Conservation (phyloP, 2,797 vertebrate species). For the Ambastaia sidthimunki region DNA sequence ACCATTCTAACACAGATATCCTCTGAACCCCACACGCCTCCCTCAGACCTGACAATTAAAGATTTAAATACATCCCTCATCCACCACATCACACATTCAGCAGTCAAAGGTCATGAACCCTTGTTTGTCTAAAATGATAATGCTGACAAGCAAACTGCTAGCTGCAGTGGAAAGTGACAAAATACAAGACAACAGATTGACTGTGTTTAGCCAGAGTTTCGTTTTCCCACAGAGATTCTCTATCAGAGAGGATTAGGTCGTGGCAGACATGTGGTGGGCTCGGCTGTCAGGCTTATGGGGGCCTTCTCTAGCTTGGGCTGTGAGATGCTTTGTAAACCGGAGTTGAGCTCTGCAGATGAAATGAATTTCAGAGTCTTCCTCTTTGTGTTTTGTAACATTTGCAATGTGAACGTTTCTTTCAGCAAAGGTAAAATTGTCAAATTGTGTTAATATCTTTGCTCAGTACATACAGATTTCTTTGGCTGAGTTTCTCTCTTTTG, state of each 20-base stretch:
- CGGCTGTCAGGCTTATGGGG: slow-evolving; percentile 35
- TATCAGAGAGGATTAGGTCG: slow-evolving; percentile 41
- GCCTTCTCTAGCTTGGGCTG: slow-evolving; percentile 30
- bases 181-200: slow-evolving; percentile 41
- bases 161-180: slow-evolving; percentile 15
- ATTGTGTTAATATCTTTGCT: not conserved
- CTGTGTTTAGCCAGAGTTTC: slow-evolving; percentile 44
- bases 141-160: slow-evolving; percentile 31
- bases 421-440: not conserved
- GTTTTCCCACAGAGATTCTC: slow-evolving; percentile 28
- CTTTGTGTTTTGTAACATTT: not conserved
- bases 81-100: slow-evolving; percentile 18
- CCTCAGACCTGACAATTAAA: slow-evolving; percentile 37
- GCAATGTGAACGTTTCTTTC: not conserved
- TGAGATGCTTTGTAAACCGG: slow-evolving; percentile 32
- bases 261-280: slow-evolving; percentile 62
- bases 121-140: slow-evolving; percentile 39
- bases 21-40: slow-evolving; percentile 8
- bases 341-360: slow-evolving; percentile 30
- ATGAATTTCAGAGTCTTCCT: slow-evolving; percentile 8
- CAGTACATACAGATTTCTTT: not conserved
- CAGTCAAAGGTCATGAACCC: slow-evolving; percentile 27
- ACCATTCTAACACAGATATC: slow-evolving; percentile 40
- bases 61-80: slow-evolving; percentile 49
- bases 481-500: not conserved